phyloP scores from a whole-genome alignment of 2,888 invertebrate genomes.

The Gasteruption jaculator region DNA sequence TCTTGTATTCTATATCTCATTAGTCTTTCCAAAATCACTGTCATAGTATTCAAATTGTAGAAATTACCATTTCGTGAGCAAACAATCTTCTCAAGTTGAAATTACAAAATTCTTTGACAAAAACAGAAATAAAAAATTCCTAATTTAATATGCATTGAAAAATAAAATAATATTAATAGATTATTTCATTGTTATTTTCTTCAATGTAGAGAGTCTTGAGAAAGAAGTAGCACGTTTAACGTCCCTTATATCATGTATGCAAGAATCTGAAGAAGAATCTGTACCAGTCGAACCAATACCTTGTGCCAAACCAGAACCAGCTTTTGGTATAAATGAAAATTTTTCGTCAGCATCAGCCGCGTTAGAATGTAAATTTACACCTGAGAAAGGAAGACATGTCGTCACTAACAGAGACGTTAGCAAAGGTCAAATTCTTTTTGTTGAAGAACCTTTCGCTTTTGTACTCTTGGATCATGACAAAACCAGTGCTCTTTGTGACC shows the following conservation, averaged over 20 bases:
- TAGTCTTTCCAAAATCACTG: too few species aligned
- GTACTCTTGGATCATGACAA: conserved; percentile 60
- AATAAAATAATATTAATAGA: too few species aligned
- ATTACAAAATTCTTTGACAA: too few species aligned
- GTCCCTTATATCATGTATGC: conserved; percentile 20
- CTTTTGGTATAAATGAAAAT: conserved; percentile 53
- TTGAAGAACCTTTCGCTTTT: conserved; percentile 77
- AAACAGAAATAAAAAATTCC: conserved; percentile 34
- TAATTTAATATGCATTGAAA: conserved; percentile 3
- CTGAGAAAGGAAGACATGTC: conserved; percentile 64
- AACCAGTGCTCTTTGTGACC: conserved; percentile 62
- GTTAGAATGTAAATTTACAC: conserved; percentile 55
- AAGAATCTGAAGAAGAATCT: conserved; percentile 24
- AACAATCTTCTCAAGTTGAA: too few species aligned
- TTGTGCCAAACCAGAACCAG: conserved; percentile 52
- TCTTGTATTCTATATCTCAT: too few species aligned
- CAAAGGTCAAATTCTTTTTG: conserved; percentile 70
- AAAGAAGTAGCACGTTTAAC: conserved; percentile 37
- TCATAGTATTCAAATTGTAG: too few species aligned
- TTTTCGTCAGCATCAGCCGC: conserved; percentile 58
- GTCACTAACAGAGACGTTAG: conserved; percentile 58
- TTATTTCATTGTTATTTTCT: too few species aligned
- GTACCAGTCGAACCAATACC: conserved; percentile 25
- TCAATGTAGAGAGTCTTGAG: conserved; percentile 31
- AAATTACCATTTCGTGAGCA: too few species aligned